phyloP scores from a whole-genome alignment of 2,888 invertebrate species.

The Caenorhabditis drosophilae region DNA sequence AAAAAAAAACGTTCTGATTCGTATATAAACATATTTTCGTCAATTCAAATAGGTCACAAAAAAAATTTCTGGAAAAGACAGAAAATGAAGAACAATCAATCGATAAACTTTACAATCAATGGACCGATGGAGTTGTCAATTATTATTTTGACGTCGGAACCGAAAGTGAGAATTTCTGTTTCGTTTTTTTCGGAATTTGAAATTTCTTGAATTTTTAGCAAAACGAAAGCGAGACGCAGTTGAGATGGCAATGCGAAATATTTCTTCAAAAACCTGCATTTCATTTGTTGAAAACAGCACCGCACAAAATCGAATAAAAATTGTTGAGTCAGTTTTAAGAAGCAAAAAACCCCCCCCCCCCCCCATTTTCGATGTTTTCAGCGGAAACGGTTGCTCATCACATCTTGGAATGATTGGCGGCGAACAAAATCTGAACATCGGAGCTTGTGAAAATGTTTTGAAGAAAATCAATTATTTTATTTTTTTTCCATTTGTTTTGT shows the following conservation, averaged over 20 bases:
- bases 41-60: neutral
- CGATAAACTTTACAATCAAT: neutral
- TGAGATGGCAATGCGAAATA: neutral
- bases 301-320: neutral
- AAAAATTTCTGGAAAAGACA: too few relatives aligned
- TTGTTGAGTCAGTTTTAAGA: neutral
- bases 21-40: neutral
- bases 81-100: neutral
- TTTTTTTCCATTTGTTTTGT: too few relatives aligned
- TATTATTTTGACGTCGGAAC: too few relatives aligned
- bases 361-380: neutral
- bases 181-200: too few relatives aligned
- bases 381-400: constrained; percentile 15
- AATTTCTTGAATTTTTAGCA: too few relatives aligned
- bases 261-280: neutral
- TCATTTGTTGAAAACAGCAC: neutral
- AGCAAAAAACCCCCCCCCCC: neutral
- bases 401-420: constrained; percentile 34
- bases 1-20: neutral
- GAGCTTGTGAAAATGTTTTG: constrained; percentile 21
- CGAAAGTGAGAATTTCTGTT: too few relatives aligned
- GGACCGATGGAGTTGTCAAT: neutral
- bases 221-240: too few relatives aligned
- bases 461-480: too few relatives aligned
- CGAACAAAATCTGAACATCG: constrained; percentile 23